Conservation (phyloP, 2,113 vertebrate genomes). For the Arenaria interpres region DNA sequence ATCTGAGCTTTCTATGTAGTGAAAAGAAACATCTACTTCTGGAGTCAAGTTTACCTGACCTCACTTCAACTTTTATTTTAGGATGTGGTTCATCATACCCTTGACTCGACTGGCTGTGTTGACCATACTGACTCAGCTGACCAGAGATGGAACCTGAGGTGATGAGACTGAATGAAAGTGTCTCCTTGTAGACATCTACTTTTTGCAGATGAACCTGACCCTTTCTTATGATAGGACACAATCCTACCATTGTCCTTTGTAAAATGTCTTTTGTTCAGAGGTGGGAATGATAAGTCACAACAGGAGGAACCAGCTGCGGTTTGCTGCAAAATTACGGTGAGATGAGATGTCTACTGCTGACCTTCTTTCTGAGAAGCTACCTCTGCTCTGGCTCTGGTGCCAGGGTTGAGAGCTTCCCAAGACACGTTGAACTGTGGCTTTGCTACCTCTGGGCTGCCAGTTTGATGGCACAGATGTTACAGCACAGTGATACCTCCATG, state of each 20-base stretch:
- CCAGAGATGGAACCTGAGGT: neutral
- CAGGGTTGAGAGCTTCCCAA: neutral
- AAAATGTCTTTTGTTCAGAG: neutral
- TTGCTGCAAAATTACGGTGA: neutral
- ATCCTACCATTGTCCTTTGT: neutral
- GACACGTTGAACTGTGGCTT: fast-evolving
- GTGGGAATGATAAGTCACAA: neutral
- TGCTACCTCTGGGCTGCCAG: neutral
- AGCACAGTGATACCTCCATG: neutral
- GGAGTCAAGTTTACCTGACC: neutral
- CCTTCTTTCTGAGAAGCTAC: neutral
- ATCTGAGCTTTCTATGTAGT: neutral
- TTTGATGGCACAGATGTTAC: neutral
- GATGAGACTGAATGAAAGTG: neutral
- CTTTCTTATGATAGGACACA: neutral
- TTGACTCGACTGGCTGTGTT: fast-evolving
- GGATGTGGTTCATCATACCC: neutral
- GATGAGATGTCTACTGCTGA: neutral
- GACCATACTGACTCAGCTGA: no score
- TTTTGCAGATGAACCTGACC: neutral
- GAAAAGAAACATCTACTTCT: neutral
- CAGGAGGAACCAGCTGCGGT: neutral
- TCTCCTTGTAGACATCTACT: neutral
- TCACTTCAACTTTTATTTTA: neutral
- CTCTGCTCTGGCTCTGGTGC: neutral